Evolutionary conservation across 2,888 invertebrate genomes (phyloP), one percentile per base, ranked within the genome.

Genomic region (Margaritifera margaritifera): DNA sequence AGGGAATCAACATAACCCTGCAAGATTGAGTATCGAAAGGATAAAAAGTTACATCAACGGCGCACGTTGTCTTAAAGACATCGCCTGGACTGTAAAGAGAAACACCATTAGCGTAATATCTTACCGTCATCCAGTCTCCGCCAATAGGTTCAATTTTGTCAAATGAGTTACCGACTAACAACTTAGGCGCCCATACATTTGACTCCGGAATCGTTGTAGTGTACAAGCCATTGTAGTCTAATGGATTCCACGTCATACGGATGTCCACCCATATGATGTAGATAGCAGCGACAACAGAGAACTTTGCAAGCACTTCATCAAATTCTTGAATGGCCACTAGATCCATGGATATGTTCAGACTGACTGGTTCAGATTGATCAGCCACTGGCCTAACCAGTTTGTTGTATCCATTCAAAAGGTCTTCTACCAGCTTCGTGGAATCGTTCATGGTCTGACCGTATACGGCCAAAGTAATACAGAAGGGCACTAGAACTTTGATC

Each of bases 271-370:
- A 78, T 6, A 51, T 54, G n/a, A 75, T 31, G 19, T 62, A 57
- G n/a, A 78, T 42, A 15, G 64, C 64, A 22, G 66, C 69, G 24
- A 72, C 66, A 18, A 72, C 62, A 11, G 78, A 66, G 20, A 78
- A 65, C 50, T 72, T 65, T 19, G 71, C 75, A 6, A 64, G 61
- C 18, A 75, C 71, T 70, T 78, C 78, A 42, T 75, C 72, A 50
- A 78, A 72, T 62, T 78, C 74, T n/a, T 71, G 65, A n/a, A 78
- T 66, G 11, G 68, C 67, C 19, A 67, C 64, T 4, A 77, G 69
- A 51, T 64, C 66, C 42, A 72, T 71, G 19, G 63, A 71, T 6
- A 68, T 51, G 31, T 71, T 71, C 4, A 77, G 64, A 24, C 54
- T n/a, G 4, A 71, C 62, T 20, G 77, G 77, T 24, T 42, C 24